Conservation (phyloP, 2,888 invertebrate species). For the Xanthorhoe spadicearia region DNA sequence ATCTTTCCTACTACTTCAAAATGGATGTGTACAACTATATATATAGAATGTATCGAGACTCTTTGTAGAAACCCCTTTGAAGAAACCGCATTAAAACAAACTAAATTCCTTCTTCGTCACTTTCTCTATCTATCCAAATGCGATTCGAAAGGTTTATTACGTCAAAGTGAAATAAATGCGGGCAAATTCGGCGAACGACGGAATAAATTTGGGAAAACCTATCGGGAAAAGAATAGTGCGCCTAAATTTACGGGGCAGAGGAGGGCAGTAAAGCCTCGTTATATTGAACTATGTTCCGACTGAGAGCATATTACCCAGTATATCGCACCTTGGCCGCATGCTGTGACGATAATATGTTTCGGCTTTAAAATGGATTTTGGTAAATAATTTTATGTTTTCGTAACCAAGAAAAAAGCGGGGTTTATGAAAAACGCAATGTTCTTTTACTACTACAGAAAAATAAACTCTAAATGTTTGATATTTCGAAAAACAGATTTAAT, state of each 20-base stretch:
- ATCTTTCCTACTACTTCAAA: background rate
- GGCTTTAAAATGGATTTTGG: slow-evolving; percentile 20
- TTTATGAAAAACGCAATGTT: background rate
- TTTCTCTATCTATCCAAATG: slow-evolving; percentile 39
- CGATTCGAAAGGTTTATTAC: slow-evolving; percentile 41
- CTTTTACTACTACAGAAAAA: background rate
- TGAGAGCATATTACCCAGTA: slow-evolving; percentile 62
- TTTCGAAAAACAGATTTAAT: too few relatives aligned
- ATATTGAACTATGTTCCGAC: slow-evolving; percentile 77
- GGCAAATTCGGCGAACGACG: slow-evolving; percentile 56
- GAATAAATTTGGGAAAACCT: slow-evolving; percentile 78
- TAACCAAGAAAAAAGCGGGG: background rate
- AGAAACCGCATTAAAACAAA: slow-evolving; percentile 18
- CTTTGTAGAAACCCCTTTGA: background rate
- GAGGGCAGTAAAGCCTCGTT: slow-evolving; percentile 80
- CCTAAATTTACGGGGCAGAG: slow-evolving; percentile 75
- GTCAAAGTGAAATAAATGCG: slow-evolving; percentile 59
- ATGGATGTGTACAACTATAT: background rate
- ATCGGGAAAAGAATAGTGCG: slow-evolving; percentile 79
- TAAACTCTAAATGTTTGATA: too few relatives aligned
- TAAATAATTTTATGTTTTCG: slow-evolving; percentile 1
- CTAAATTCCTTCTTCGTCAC: slow-evolving; percentile 23
- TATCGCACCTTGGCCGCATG: slow-evolving; percentile 50
- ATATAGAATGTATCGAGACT: background rate
- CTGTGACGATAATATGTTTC: slow-evolving; percentile 39